Evolutionary conservation across 2,113 vertebrate genomes (phyloP), one percentile per base, ranked within the genome.

Genomic region (Sterrhoptilus dennistouni): DNA sequence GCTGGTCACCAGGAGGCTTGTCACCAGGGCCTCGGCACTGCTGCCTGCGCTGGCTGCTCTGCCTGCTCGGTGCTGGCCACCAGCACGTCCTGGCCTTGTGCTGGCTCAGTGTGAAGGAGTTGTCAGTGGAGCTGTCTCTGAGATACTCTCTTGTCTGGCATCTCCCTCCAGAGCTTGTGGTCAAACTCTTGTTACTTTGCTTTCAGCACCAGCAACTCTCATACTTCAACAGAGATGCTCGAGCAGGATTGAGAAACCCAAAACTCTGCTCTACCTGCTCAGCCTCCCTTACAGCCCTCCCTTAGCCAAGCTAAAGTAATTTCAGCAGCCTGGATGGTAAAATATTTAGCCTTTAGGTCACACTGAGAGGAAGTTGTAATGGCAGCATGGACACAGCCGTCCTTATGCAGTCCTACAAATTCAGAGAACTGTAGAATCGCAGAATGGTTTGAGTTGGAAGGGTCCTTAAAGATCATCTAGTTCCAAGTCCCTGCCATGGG

Each of bases 221-320:
- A 8, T 29, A 23, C 83, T 90, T 88, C 89, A 83, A 57, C 33
- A 59, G 75, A 74, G 90, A 74, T 63, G 52, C 71, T 90, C 53
- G 63, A 66, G 83, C 50, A 66, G 63, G 75, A 35, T 86, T 95
- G 92, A 90, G 92, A 92, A 96, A 90, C 36, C 7, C 33, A 45
- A 23, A 70, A 59, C 35, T 87, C 70, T 87, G 92, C 47, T 78
- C n/a, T 90, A 87, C 92, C 78, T 90, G 94, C 83, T 93, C 68
- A 70, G 47, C 91, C 60, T 96, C 68, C 45, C 81, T 64, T 21
- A 19, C 70, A 79, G 52, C 47, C 60, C 29, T 77, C 49, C 42
- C 13, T 45, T 44, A 50, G 36, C 54, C 76, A 78, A 70, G 54
- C 19, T 80, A n/a, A 70, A 92, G 59, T 38, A 11, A 24, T 59